phyloP scores from a whole-genome alignment of 2,113 vertebrate species.

The Tapirus terrestris region DNA sequence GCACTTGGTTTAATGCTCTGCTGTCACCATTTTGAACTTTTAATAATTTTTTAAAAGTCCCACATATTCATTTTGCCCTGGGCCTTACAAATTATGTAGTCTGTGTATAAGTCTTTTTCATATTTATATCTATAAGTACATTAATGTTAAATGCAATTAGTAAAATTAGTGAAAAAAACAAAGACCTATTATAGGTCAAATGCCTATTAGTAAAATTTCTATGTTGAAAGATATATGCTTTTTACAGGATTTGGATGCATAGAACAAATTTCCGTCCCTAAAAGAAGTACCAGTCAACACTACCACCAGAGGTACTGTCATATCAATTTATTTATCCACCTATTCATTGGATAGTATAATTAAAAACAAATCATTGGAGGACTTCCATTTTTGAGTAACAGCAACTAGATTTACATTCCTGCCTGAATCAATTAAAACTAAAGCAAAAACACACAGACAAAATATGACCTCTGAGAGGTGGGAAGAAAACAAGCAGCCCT shows the following conservation, averaged over 20 bases:
- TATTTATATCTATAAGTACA: not conserved
- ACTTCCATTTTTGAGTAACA: not conserved
- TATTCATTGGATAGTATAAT: not conserved
- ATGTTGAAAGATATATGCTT: not conserved
- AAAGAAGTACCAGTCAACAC: not conserved
- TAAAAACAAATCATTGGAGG: not conserved
- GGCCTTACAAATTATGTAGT: not conserved
- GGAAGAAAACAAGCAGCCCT: not conserved
- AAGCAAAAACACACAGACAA: not conserved
- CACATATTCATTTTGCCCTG: not conserved
- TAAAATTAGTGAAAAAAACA: not conserved
- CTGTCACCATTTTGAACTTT: not conserved
- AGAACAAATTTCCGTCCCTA: not conserved
- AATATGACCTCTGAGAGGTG: not conserved
- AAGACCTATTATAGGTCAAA: not conserved
- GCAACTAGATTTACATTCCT: not conserved
- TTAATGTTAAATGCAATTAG: not conserved
- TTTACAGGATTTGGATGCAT: not conserved
- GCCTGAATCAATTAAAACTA: not conserved
- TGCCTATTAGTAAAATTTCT: not conserved
- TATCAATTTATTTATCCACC: not conserved
- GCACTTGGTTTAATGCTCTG: not conserved
- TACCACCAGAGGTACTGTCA: not conserved
- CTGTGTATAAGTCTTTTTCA: not conserved
- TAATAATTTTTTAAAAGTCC: not conserved